Evolutionary conservation across 2,797 vertebrate genomes (phyloP).

Genomic region (Dipus sagitta): DNA sequence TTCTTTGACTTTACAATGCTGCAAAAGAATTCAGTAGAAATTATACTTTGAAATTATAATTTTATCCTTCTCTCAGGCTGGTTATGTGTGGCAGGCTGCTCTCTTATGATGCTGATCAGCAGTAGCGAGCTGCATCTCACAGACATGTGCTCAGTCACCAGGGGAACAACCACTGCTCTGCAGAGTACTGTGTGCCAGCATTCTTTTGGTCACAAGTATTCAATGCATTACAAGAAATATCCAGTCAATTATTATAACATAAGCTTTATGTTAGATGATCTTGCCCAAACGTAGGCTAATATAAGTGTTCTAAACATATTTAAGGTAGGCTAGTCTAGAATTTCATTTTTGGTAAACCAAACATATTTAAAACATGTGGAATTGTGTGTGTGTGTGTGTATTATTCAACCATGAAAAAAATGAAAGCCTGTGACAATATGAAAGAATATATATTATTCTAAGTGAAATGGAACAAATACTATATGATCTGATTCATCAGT

Average conservation of each 20-base stretch:
- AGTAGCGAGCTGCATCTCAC: neutral
- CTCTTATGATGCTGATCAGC: neutral
- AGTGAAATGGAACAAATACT: neutral
- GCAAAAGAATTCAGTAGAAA: neutral
- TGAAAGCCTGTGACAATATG: neutral
- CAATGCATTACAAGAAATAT: neutral
- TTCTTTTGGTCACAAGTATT: neutral
- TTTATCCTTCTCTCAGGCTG: neutral
- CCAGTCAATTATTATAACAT: neutral
- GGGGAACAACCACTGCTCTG: neutral
- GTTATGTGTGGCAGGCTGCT: neutral
- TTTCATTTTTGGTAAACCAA: neutral
- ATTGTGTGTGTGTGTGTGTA: neutral
- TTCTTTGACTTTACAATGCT: neutral
- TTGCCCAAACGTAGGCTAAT: neutral
- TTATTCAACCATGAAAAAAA: neutral
- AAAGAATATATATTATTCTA: neutral
- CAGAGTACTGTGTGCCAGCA: neutral
- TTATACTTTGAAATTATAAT: neutral
- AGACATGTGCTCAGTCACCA: neutral
- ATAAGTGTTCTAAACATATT: neutral
- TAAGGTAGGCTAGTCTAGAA: neutral
- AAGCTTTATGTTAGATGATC: neutral
- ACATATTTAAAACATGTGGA: neutral
- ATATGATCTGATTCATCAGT: neutral